phyloP scores from a whole-genome alignment of 2,888 invertebrate species.

The Shargacucullia verbasci region DNA sequence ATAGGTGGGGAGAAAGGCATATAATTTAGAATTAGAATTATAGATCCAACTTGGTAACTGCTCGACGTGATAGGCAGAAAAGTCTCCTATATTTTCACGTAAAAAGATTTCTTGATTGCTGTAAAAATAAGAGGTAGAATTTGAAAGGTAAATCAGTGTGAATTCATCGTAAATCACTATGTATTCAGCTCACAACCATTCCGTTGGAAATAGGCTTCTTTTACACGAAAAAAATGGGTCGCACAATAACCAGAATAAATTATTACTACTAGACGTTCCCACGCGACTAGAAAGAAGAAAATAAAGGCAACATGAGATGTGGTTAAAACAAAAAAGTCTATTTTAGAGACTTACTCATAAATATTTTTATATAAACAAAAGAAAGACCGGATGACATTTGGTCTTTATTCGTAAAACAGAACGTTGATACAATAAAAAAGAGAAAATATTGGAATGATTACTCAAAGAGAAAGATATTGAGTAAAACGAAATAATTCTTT shows the following conservation, averaged over 20 bases:
- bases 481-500: constrained; percentile 12
- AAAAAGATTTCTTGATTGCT: neutral
- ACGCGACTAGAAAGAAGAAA: neutral
- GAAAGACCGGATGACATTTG: constrained; percentile 12
- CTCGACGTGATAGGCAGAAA: too few relatives aligned
- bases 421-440: constrained; percentile 6
- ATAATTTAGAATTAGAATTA: too few relatives aligned
- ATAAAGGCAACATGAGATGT: constrained; percentile 4
- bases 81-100: too few relatives aligned
- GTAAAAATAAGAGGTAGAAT: constrained; percentile 18
- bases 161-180: constrained; percentile 12
- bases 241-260: constrained; percentile 2
- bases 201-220: neutral
- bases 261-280: neutral
- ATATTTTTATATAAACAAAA: constrained; percentile 1
- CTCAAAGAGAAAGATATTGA: constrained; percentile 23
- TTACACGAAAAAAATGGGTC: constrained; percentile 1
- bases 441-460: constrained; percentile 24
- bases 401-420: neutral
- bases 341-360: too few relatives aligned
- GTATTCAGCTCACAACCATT: constrained; percentile 21
- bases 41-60: too few relatives aligned
- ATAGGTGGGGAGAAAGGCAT: too few relatives aligned
- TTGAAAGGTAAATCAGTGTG: constrained; percentile 24
- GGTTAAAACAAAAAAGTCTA: constrained; percentile 2